phyloP scores from a whole-genome alignment of 2,888 invertebrate genomes.

The Erynnis tages region DNA sequence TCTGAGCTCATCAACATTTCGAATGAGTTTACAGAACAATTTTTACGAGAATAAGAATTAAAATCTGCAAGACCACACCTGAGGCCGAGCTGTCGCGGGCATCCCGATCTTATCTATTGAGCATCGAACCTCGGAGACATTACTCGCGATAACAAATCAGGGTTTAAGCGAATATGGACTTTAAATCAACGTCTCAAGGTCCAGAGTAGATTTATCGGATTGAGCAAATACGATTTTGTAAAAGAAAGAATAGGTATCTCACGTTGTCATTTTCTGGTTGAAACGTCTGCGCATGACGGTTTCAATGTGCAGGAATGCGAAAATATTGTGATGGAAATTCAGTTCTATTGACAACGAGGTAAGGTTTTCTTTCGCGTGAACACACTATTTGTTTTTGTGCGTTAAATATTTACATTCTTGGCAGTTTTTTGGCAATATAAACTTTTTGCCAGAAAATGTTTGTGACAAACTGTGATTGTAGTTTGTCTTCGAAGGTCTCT shows the following conservation, averaged over 20 bases:
- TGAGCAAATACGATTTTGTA: constrained; percentile 36
- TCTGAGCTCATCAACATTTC: too few species aligned
- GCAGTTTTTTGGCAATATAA: too few species aligned
- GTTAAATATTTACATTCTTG: too few species aligned
- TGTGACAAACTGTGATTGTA: too few species aligned
- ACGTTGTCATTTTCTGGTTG: constrained; percentile 55
- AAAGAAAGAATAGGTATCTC: constrained; percentile 46
- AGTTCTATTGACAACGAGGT: background rate
- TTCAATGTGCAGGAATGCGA: constrained; percentile 19
- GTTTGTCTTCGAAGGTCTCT: too few species aligned
- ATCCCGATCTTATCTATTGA: constrained; percentile 61
- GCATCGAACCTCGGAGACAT: constrained; percentile 46
- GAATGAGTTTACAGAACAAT: background rate
- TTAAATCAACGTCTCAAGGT: background rate
- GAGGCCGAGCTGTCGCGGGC: constrained; percentile 38
- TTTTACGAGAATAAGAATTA: constrained; percentile 13
- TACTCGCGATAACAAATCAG: constrained; percentile 12
- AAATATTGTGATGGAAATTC: constrained; percentile 9
- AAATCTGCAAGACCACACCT: constrained; percentile 58
- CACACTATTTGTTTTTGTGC: too few species aligned
- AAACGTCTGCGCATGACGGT: constrained; percentile 32
- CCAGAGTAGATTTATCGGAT: background rate
- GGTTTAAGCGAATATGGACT: background rate
- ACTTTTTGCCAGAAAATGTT: too few species aligned
- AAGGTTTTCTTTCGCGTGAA: too few species aligned